phyloP scores from a whole-genome alignment of 2,888 invertebrate species.

The Pandemis heparana region DNA sequence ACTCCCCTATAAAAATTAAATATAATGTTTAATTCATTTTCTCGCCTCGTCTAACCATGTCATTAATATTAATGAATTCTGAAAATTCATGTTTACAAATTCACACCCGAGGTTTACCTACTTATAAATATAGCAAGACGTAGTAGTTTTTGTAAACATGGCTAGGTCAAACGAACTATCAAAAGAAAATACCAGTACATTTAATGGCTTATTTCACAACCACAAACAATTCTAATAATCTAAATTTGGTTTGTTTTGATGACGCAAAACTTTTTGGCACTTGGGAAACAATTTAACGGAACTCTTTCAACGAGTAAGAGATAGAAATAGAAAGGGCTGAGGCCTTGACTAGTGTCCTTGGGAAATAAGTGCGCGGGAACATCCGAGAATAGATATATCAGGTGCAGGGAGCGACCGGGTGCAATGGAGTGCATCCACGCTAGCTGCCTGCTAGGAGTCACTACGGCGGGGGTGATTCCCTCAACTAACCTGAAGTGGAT shows the following conservation, averaged over 20 bases:
- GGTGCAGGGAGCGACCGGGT: constrained; percentile 58
- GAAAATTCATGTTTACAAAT: constrained; percentile 2
- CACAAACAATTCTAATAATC: not conserved
- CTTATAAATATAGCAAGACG: not conserved
- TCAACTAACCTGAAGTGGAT: no score
- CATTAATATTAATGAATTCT: constrained; percentile 11
- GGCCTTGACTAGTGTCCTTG: constrained; percentile 49
- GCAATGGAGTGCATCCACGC: constrained; percentile 56
- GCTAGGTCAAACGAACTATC: no score
- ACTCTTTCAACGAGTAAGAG: constrained; percentile 7
- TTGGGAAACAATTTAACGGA: constrained; percentile 16
- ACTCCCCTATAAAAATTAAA: not conserved
- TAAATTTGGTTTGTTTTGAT: not conserved
- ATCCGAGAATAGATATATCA: constrained; percentile 63
- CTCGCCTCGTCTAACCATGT: not conserved
- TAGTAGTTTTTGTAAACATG: not conserved
- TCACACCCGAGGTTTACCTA: not conserved
- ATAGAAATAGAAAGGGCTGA: constrained; percentile 19
- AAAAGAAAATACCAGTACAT: no score
- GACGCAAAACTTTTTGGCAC: not conserved
- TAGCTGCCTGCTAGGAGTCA: not conserved
- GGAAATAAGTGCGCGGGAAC: constrained; percentile 52
- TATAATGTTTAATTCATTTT: not conserved
- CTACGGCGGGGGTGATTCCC: no score
- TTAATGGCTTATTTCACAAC: not conserved